Base-by-base conservation (phyloP, 1,140 invertebrate species). In the Apolygus lucorum region DNA sequence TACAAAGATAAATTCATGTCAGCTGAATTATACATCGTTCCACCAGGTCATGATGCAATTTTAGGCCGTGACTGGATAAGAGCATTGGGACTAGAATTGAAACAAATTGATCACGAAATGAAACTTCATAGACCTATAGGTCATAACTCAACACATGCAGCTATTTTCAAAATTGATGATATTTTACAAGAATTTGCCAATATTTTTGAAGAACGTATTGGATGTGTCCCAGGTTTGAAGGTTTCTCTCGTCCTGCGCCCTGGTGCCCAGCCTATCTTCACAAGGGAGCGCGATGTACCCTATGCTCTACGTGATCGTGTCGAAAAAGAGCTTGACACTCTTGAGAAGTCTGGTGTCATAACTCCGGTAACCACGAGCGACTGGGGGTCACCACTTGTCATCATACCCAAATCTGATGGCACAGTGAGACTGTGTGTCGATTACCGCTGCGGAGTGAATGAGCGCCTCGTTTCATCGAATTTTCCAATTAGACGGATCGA, bases 1-100 rank as follows among this genome's bases (percentile, higher is more conserved):
- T 59, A 59, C 54, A 59, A 59, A 59, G 22, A 59, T 59, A 59
- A 59, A 59, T 59, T 11, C 54, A 59, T 59, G 54, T 59, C 54
- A 59, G 54, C 13, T 59, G 54, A 59, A 59, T 59, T 59, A 21
- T 59, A 59, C 22, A 59, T 59, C 22, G 54, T 59, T 59, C 54
- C 54, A 59, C 11, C 54, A 59, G 54, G 54, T 59, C 54, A 59
- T 59, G 54, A 59, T 59, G 11, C 11, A 24, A 59, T 59, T 59
- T 59, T 59, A 22, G 22, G 34, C 34, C 34, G 34, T 49, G 34
- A 59, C 54, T 59, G 54, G 54, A 59, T 59, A 59, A 59, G 54
- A 59, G 54, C 4, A 59, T 22, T 59, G 54, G 22, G 13, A 22
- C 54, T 59, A 59, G 54, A 59, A 59, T 24, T 59, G 54, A 59